Evolutionary conservation across 2,797 vertebrate genomes (phyloP), one percentile per base, ranked within the genome.

Genomic region (Bradypodion pumilum): DNA sequence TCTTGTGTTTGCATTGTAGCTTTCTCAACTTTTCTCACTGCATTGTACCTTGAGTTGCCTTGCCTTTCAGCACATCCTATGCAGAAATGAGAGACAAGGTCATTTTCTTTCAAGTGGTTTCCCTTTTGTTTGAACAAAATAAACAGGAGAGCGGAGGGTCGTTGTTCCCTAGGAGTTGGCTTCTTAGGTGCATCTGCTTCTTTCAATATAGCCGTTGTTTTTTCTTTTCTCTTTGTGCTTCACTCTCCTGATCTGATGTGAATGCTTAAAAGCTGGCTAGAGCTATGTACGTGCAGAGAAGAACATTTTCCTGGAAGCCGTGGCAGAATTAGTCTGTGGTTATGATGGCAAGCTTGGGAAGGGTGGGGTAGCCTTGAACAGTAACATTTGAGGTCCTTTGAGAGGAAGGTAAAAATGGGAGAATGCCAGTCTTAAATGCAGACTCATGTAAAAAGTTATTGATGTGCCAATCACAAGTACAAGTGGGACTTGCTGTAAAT

Each of bases 51-150:
- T n/a, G 9, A 7, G n/a, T 49, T 19, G 83, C 59, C 32, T 19
- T 19, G 42, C 37, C 2, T 7, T 25, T 37, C 37, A 7, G 40
- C 5, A 3, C 82, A n/a, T n/a, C n/a, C n/a, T n/a, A n/a, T n/a
- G n/a, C n/a, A 37, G 21, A 72, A 37, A 32, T 12, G 19, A 40
- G 32, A 72, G 69, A 37, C 8, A 40, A 52, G 75, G 68, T 46
- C 66, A 15, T 63, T 60, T 60, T 19, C 66, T 46, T 46, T 35
- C 65, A 44, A 19, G 10, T 19, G 6, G 63, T 10, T n/a, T 42
- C 81, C 27, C 75, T 76, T 78, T 78, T 77, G 56, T 84, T 37
- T 23, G 73, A 74, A 29, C 42, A 37, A 49, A 60, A 25, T 29
- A n/a, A 44, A 37, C 49, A 35, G 5, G 40, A 78, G 1, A n/a